Evolutionary conservation across 2,113 vertebrate species (phyloP).

Genomic region (Oreochromis spilurus): DNA sequence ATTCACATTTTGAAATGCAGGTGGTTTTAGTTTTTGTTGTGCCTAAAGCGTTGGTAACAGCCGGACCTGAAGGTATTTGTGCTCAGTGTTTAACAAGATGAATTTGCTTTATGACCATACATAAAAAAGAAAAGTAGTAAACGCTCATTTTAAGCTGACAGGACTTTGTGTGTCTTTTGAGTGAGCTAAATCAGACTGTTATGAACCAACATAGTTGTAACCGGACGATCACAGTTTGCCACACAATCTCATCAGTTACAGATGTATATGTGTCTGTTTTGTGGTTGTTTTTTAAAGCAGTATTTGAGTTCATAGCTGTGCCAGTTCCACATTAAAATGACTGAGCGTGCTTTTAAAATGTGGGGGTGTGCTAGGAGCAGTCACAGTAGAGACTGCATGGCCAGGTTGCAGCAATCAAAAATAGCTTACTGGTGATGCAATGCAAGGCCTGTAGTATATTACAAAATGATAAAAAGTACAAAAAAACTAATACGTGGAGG

Average conservation of each 20-base stretch:
- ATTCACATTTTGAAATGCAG: neutral
- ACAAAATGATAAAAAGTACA: neutral
- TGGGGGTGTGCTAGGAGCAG: neutral
- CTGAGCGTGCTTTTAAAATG: neutral
- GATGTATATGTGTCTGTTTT: neutral
- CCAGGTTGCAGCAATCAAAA: neutral
- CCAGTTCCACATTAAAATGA: neutral
- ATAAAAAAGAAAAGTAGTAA: neutral
- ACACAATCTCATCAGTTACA: neutral
- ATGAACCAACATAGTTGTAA: neutral
- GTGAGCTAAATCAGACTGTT: neutral
- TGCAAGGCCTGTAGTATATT: neutral
- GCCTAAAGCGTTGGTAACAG: neutral
- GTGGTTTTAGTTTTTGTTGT: neutral
- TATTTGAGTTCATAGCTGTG: neutral
- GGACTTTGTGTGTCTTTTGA: neutral
- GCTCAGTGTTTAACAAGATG: neutral
- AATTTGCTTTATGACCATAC: neutral
- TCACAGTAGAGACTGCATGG: neutral
- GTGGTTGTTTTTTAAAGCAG: neutral
- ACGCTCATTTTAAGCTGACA: neutral
- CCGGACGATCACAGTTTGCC: rapidly evolving
- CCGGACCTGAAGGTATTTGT: neutral
- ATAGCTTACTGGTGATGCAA: neutral
- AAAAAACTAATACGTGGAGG: neutral